phyloP scores from a whole-genome alignment of 2,113 vertebrate species.

The Amphilophus citrinellus region DNA sequence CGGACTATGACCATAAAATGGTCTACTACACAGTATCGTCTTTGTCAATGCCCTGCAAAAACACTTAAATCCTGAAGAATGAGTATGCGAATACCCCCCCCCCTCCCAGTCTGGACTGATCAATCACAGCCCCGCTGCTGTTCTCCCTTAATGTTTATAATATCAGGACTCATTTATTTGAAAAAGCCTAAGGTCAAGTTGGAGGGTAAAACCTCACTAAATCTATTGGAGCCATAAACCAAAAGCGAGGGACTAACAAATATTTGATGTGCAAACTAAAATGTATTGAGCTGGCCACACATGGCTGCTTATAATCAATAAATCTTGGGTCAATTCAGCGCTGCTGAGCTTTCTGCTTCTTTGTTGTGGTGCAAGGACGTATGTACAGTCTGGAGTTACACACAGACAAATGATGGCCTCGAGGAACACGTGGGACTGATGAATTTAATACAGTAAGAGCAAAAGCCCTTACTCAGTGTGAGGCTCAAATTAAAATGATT shows the following conservation, averaged over 20 bases:
- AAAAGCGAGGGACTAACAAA: slow-evolving; percentile 30
- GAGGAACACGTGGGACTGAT: neutral
- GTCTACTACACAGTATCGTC: slow-evolving; percentile 22
- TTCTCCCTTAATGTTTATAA: slow-evolving; percentile 17
- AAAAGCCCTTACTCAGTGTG: neutral
- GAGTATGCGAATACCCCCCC: slow-evolving; percentile 7
- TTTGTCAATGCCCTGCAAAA: slow-evolving; percentile 26
- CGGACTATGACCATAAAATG: slow-evolving; percentile 26
- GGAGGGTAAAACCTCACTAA: slow-evolving; percentile 25
- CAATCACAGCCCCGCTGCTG: slow-evolving; percentile 10
- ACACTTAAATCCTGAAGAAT: slow-evolving; percentile 30
- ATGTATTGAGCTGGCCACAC: slow-evolving; percentile 9
- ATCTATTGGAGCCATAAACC: slow-evolving; percentile 36
- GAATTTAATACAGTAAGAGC: slow-evolving; percentile 16
- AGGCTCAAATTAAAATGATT: slow-evolving; percentile 4
- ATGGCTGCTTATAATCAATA: slow-evolving; percentile 43
- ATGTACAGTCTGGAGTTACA: neutral
- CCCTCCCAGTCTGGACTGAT: slow-evolving; percentile 3
- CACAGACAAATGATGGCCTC: slow-evolving; percentile 22
- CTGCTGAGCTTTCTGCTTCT: slow-evolving; percentile 44
- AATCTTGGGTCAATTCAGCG: slow-evolving; percentile 15
- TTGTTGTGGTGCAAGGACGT: slow-evolving; percentile 2
- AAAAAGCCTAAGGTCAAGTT: slow-evolving; percentile 32
- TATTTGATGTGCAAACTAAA: slow-evolving; percentile 33
- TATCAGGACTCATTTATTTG: slow-evolving; percentile 9